Percentiles rank a stretch among this genome's conserved stretches.
Evolutionary conservation across 2,113 vertebrate species (phyloP).

Genomic region (Phoxinus phoxinus): DNA sequence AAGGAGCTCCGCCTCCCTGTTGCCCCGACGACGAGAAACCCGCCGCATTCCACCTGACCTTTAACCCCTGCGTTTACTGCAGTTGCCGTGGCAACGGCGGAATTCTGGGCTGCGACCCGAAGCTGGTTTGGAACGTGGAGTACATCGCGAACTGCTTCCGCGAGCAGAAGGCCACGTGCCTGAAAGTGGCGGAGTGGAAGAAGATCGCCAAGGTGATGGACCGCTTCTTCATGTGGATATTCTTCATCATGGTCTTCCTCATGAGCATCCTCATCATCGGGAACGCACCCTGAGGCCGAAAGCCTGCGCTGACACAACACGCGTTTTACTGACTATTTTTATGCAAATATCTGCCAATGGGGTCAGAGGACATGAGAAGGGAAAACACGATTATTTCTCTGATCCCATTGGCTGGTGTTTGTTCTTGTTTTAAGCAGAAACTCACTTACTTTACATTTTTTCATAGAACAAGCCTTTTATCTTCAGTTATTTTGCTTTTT

Average conservation of each 20-base stretch:
- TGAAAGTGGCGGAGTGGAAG: constrained; percentile 95
- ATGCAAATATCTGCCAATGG: background rate
- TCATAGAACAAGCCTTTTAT: too few species aligned
- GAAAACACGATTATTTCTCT: background rate
- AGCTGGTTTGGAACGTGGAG: constrained; percentile 85
- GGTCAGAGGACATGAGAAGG: background rate
- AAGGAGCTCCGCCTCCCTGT: constrained; percentile 52
- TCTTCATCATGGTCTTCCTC: constrained; percentile 96
- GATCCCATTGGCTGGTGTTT: background rate
- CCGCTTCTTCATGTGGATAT: constrained; percentile 98
- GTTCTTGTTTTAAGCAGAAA: background rate
- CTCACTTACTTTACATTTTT: too few species aligned
- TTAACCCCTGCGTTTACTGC: constrained; percentile 78
- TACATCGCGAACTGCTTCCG: constrained; percentile 92
- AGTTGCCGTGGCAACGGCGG: constrained; percentile 52
- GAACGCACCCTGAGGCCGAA: constrained; percentile 85
- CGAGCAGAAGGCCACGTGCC: constrained; percentile 87
- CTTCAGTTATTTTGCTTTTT: background rate
- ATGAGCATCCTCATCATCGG: constrained; percentile 94
- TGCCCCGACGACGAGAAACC: constrained; percentile 56
- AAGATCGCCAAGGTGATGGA: constrained; percentile 98
- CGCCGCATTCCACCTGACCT: constrained; percentile 63
- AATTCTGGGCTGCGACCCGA: constrained; percentile 60
- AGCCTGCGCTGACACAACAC: constrained; percentile 66
- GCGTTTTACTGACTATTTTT: background rate